Base-by-base conservation (phyloP, 2,888 invertebrate species). In the Spicauda simplicius region DNA sequence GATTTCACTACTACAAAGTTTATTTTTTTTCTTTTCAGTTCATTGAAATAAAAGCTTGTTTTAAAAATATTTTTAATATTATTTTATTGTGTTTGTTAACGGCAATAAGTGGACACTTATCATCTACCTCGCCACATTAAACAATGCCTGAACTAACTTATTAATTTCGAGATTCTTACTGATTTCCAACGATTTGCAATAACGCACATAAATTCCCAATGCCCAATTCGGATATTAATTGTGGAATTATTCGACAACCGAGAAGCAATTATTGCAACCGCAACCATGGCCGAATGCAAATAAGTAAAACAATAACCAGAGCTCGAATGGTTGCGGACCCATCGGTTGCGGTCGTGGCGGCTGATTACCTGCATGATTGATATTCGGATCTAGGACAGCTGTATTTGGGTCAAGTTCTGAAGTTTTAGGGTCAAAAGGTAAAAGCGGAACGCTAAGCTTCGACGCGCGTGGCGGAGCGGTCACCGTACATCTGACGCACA, bases 261-360 rank as follows among this genome's bases (percentile, higher is more conserved):
- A 65, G 41, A 59, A 53, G 64, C 64, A 65, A 66, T 62, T 66
- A 66, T 48, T 45, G 48, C 62, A 33, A 54, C 65, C 59, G 19
- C 58, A 59, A 30, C 54, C 62, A 54, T 62, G 59, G 45, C 59
- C 12, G 45, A 65, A 54, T 25, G 66, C 55, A 66, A 66, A 66
- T 66, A 66, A 60, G 66, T 66, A 60, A 66, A 66, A 66, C 60
- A 66, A 59, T 59, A 60, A 59, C 45, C 25, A 25, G 33, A 18
- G 41, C 54, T 30, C 33, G 60, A 19, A 20, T 33, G 60, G 59
- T 66, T 60, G 48, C 66, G 45, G 45, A 55, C 48, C 41, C 65
- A 48, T 48, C 19, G 65, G 59, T 12, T 65, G 59, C 11, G 62
- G 62, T 45, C 45, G 62, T 41, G 62, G 62, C 45, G 18, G 16